Conservation (phyloP, 2,888 invertebrate species). For the Drosophila setosimentum region DNA sequence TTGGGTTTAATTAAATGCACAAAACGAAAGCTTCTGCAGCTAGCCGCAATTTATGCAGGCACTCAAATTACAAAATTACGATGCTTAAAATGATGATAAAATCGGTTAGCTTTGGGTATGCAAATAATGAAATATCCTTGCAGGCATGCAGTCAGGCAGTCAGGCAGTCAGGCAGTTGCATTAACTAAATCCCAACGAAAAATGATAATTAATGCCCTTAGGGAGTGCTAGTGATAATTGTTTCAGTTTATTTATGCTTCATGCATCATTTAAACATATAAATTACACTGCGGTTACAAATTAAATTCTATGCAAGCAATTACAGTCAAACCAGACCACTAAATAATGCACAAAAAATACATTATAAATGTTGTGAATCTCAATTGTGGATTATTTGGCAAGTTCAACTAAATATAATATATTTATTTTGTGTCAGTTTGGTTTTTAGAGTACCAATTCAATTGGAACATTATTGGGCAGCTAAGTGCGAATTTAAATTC, state of each 20-base stretch:
- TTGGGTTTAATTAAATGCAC: constrained; percentile 61
- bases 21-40: constrained; percentile 1
- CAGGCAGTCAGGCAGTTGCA: neutral
- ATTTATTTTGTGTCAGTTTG: constrained; percentile 5
- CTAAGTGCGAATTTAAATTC: constrained; percentile 41
- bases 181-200: neutral
- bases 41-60: constrained; percentile 26
- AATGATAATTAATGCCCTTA: neutral
- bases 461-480: constrained; percentile 26
- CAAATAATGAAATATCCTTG: neutral
- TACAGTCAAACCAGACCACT: neutral
- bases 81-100: constrained; percentile 28
- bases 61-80: constrained; percentile 35
- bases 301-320: constrained; percentile 20
- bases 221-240: constrained; percentile 13
- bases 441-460: constrained; percentile 19
- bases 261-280: constrained; percentile 47
- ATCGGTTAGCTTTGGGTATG: neutral
- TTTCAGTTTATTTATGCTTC: constrained; percentile 21
- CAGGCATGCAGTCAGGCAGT: too few species aligned
- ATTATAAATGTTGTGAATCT: neutral
- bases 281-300: constrained; percentile 31
- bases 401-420: constrained; percentile 8
- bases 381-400: neutral
- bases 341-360: neutral